phyloP scores from a whole-genome alignment of 2,888 invertebrate species.

The Rhorus exstirpatorius region DNA sequence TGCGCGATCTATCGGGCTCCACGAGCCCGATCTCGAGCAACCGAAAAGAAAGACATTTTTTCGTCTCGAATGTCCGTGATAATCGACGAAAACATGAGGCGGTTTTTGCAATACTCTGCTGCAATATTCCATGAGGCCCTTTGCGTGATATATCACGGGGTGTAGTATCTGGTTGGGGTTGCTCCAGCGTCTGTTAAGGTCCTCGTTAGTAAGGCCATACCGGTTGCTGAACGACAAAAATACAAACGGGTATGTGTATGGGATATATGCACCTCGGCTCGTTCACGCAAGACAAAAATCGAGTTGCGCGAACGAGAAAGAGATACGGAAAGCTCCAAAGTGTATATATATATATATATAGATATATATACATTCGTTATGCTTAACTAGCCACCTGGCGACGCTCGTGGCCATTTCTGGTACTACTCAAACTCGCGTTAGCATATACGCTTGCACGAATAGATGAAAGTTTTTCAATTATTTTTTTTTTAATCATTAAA shows the following conservation, averaged over 20 bases:
- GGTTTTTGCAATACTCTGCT: conserved; percentile 88
- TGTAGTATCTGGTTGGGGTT: conserved; percentile 91
- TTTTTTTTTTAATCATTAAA: no score
- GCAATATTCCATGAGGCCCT: conserved; percentile 90
- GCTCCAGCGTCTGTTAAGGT: conserved; percentile 95
- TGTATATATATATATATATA: no score
- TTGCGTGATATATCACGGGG: conserved; percentile 94
- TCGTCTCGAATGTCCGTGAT: conserved; percentile 94
- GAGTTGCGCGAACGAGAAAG: no score
- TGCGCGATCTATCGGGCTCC: conserved; percentile 89
- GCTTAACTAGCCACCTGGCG: no score
- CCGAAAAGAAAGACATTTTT: conserved; percentile 96
- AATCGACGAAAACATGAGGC: conserved; percentile 91
- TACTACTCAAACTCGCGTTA: no score
- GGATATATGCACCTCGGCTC: no score
- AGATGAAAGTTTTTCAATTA: no score
- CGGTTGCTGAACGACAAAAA: conserved; percentile 88
- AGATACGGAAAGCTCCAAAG: conserved; percentile 17
- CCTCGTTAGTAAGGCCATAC: conserved; percentile 94
- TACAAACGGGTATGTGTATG: conserved; percentile 73
- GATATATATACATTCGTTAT: no score
- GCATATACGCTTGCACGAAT: no score
- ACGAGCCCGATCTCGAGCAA: conserved; percentile 91
- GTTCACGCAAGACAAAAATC: conserved; percentile 9
- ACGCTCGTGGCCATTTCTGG: no score